Percentiles rank a stretch among this genome's conserved stretches.
phyloP scores from a whole-genome alignment of 64 coral and sea anemone genomes.

The Exaiptasia diaphana region DNA sequence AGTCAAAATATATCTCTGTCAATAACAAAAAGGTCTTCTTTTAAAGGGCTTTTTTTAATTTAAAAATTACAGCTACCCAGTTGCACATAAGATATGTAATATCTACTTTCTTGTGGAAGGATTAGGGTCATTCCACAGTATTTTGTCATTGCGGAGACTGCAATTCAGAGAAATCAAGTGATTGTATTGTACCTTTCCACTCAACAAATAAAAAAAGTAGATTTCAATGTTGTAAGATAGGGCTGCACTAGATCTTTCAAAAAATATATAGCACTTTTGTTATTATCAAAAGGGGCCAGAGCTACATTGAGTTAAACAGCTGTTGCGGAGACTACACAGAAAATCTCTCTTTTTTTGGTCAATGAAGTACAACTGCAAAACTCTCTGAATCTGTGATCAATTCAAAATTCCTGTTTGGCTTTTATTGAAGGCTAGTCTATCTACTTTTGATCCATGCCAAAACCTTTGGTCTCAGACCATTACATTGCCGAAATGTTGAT shows the following conservation, averaged over 20 bases:
- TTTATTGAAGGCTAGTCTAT: neutral
- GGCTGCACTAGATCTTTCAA: neutral
- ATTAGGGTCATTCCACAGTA: conserved; percentile 9
- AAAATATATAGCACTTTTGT: neutral
- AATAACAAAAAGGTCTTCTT: no score
- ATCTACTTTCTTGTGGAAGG: no score
- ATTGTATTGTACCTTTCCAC: neutral
- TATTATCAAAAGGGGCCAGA: neutral
- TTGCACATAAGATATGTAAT: no score
- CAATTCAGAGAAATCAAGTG: neutral
- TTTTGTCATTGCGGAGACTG: neutral
- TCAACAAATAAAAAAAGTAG: neutral
- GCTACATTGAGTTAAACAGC: neutral
- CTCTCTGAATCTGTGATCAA: neutral
- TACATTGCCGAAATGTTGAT: neutral
- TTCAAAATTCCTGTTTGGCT: neutral
- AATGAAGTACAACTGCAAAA: neutral
- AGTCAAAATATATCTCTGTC: no score
- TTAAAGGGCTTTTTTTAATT: no score
- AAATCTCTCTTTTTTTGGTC: neutral
- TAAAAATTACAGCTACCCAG: no score
- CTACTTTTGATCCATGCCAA: neutral
- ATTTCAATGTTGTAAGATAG: neutral
- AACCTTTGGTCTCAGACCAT: neutral
- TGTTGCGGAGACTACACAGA: neutral